Evolutionary conservation across 2,113 vertebrate genomes (phyloP).

Genomic region (Papio anubis): DNA sequence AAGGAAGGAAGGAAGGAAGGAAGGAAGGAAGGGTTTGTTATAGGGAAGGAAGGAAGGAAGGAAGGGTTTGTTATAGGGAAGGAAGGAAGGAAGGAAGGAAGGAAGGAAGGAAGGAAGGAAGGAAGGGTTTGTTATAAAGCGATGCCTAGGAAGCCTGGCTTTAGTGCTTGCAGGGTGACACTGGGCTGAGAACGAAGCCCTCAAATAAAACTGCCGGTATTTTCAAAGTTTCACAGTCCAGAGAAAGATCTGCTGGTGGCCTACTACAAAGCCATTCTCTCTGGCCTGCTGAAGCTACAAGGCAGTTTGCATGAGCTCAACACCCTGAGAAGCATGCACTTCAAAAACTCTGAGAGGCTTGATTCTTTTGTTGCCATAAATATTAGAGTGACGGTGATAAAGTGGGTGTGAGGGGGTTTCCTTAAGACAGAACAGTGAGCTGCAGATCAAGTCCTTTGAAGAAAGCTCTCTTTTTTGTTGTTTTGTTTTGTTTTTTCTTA

Average conservation of each 20-base stretch:
- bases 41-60: no score
- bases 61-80: background rate
- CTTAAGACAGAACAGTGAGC: background rate
- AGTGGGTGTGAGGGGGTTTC: accelerated
- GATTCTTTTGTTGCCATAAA: background rate
- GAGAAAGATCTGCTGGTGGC: accelerated
- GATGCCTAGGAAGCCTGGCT: accelerated
- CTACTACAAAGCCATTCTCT: background rate
- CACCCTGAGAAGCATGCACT: background rate
- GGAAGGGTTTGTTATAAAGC: background rate
- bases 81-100: accelerated
- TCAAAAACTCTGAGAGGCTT: background rate
- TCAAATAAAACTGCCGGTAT: background rate
- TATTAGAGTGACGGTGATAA: background rate
- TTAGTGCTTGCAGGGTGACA: accelerated
- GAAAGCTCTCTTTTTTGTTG: background rate
- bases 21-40: no score
- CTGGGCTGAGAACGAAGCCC: background rate
- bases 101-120: no score
- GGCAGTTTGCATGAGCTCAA: no score
- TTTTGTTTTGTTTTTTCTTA: background rate
- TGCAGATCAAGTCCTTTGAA: background rate
- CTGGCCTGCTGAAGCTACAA: background rate
- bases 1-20: no score
- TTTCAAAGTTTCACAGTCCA: background rate